Base-by-base conservation (phyloP, 2,797 vertebrate species). In the Babyrousa celebensis region DNA sequence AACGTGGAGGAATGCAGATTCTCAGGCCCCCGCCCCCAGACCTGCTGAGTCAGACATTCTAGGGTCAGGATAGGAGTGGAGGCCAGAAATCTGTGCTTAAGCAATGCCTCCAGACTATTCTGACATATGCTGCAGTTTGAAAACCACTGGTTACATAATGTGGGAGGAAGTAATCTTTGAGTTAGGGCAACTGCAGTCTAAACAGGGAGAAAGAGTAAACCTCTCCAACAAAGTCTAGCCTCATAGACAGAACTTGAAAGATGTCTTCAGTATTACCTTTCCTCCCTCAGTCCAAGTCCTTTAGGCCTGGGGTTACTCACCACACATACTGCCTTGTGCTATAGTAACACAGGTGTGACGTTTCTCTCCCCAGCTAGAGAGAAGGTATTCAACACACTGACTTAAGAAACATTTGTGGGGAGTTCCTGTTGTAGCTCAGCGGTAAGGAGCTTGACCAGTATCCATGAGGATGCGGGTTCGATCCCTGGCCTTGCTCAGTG, bases 151-250 rank as follows among this genome's bases (percentile, higher is more conserved):
- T 40, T 82, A 58, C 21, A 4, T 70, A 25, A 29, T 48, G 17
- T 63, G 10, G 16, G 40, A 90, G 25, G n/a, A 36, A 91, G 25
- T 70, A 4, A 70, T 43, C 23, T 96, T 74, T 43, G 63, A 68
- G 40, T 85, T 79, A 54, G 60, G 74, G 32, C 32, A 52, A 25
- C 12, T 85, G 43, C 18, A 43, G 10, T 62, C 23, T 60, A 85
- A 84, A 79, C 70, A 25, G 60, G 52, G n/a, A 87, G 16, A 91
- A 43, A 95, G 82, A 63, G 27, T n/a, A 65, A 94, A n/a, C 29
- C 11, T 77, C 52, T 54, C 15, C 5, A 84, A 75, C 27, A 87
- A 91, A 70, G 56, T 8, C 70, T 43, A 29, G 70, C 56, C 62
- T 72, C 48, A 0, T 68, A 62, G 52, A 36, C 80, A 71, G 40